These are phyloP conservation scores for Macrobrachium nipponense DNA, from an alignment of 1,140 invertebrate species.

Conservation along the genomic window DNA sequence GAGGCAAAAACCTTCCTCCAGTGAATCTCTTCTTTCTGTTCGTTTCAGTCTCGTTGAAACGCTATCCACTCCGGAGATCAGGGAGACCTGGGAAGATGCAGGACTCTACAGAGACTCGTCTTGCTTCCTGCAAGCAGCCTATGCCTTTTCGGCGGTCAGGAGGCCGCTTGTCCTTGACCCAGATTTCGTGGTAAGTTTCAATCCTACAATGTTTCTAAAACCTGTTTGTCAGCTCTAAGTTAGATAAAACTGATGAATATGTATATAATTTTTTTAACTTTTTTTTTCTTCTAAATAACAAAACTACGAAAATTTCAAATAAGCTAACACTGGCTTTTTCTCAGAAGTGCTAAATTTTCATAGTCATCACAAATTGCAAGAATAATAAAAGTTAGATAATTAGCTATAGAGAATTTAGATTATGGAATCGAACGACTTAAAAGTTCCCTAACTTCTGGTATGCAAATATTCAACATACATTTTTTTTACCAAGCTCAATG, in stretches of 20 bases:
- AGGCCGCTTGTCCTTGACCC: conserved; percentile 50
- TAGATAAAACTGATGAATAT: not conserved
- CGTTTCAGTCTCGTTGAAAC: conserved; percentile 38
- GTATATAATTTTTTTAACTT: too few species aligned
- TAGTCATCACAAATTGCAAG: too few species aligned
- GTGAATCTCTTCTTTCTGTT: not conserved
- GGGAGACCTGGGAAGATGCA: conserved; percentile 37
- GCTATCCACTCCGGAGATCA: conserved; percentile 7
- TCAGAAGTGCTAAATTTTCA: too few species aligned
- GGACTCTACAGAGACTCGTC: conserved; percentile 39
- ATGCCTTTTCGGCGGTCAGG: conserved; percentile 27
- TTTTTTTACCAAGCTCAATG: not conserved
- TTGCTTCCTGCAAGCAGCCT: conserved; percentile 41
- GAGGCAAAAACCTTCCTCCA: not conserved
- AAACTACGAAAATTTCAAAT: not conserved
- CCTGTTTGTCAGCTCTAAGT: not conserved
- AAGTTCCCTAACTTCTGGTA: too few species aligned
- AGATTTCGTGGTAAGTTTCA: conserved; percentile 31
- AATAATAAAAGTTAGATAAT: too few species aligned
- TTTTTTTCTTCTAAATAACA: too few species aligned
- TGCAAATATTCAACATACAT: not conserved
- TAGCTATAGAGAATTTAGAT: too few species aligned
- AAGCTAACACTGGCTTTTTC: not conserved
- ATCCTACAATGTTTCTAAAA: not conserved
- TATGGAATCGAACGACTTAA: too few species aligned